Percentiles rank a stretch among this genome's conserved stretches.
Conservation (phyloP, 2,113 vertebrate genomes). For the Chaenogobius annularis region DNA sequence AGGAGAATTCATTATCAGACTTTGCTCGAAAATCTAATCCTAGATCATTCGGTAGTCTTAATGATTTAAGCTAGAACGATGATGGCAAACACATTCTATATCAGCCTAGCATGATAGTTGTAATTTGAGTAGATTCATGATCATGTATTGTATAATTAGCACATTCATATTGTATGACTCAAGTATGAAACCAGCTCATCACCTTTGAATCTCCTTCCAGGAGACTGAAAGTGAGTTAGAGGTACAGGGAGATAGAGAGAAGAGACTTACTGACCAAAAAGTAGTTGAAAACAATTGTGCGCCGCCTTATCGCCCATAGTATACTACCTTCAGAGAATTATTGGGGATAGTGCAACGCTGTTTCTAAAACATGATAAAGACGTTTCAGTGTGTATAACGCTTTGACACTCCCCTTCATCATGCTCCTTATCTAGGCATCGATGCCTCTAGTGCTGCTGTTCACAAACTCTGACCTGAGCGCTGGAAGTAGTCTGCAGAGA, state of each 20-base stretch:
- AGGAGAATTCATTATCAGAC: too few relatives aligned
- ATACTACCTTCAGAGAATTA: constrained; percentile 84
- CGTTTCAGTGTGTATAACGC: constrained; percentile 75
- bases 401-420: constrained; percentile 78
- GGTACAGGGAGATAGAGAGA: constrained; percentile 48
- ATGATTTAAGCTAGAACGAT: too few relatives aligned
- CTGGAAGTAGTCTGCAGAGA: constrained; percentile 30
- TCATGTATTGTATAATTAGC: too few relatives aligned
- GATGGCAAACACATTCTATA: too few relatives aligned
- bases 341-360: constrained; percentile 81
- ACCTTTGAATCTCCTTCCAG: too few relatives aligned
- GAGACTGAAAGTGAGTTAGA: too few relatives aligned
- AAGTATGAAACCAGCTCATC: too few relatives aligned
- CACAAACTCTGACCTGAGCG: constrained; percentile 60
- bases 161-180: too few relatives aligned
- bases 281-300: constrained; percentile 75
- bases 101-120: too few relatives aligned
- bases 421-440: constrained; percentile 75
- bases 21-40: too few relatives aligned
- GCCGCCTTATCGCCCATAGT: constrained; percentile 77
- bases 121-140: too few relatives aligned
- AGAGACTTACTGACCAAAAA: constrained; percentile 69
- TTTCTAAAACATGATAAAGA: constrained; percentile 86
- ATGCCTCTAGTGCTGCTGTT: constrained; percentile 69
- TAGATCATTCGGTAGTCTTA: too few relatives aligned